A percentile compares a stretch with the other conserved stretches of the same genome.
phyloP scores from a whole-genome alignment of 1,140 invertebrate species.

The Amyelois transitella region DNA sequence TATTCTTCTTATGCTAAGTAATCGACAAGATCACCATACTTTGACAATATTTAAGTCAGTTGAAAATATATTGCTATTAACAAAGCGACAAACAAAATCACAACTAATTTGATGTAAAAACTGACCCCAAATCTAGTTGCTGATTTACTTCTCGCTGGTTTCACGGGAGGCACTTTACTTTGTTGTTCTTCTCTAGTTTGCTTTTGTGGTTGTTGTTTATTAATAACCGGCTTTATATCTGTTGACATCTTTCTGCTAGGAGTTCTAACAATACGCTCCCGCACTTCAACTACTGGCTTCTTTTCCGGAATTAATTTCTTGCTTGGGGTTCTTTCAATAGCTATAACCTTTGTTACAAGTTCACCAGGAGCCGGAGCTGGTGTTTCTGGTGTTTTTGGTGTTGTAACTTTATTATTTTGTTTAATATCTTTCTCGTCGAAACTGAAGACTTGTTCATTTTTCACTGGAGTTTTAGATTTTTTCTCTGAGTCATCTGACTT shows the following conservation, averaged over 20 bases:
- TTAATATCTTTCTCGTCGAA: conserved; percentile 43
- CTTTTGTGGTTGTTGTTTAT: conserved; percentile 37
- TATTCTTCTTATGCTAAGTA: conserved; percentile 25
- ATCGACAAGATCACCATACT: conserved; percentile 21
- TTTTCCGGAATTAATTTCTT: conserved; percentile 53
- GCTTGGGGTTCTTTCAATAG: conserved; percentile 63
- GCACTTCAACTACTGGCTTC: conserved; percentile 58
- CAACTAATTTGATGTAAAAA: conserved; percentile 57
- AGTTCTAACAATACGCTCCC: conserved; percentile 62
- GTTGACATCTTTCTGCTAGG: conserved; percentile 51
- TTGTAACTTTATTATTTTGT: conserved; percentile 15
- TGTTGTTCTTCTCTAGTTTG: conserved; percentile 39
- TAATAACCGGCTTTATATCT: conserved; percentile 40
- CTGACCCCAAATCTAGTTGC: conserved; percentile 71
- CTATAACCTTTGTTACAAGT: conserved; percentile 59
- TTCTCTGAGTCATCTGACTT: conserved; percentile 29
- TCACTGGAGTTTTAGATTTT: conserved; percentile 31
- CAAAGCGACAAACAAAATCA: conserved; percentile 52
- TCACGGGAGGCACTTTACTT: conserved; percentile 60
- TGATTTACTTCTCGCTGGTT: conserved; percentile 71
- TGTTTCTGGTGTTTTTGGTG: conserved; percentile 26
- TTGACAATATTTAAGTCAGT: conserved; percentile 21
- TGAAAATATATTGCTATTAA: conserved; percentile 56
- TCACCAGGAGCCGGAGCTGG: conserved; percentile 32
- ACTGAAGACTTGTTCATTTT: conserved; percentile 36